A percentile compares a stretch with the other conserved stretches of the same genome.
Conservation (phyloP, 2,888 invertebrate species). For the Pseudolycoriella hygida region DNA sequence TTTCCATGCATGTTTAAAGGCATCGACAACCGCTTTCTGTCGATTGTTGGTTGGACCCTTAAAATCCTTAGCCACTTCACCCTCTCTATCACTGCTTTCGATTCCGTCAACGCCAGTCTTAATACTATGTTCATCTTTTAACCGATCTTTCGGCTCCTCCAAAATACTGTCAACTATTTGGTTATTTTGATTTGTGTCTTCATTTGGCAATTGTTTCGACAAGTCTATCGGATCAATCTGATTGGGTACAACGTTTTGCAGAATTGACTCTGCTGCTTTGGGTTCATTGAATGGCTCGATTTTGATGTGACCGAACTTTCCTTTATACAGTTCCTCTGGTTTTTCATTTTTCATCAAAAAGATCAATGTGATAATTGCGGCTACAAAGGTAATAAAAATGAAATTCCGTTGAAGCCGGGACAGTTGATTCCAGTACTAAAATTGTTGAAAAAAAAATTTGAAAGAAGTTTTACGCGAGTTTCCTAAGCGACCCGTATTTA, state of each 20-base stretch:
- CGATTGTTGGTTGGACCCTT: conserved; percentile 60
- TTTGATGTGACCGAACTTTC: conserved; percentile 11
- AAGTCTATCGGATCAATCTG: not conserved
- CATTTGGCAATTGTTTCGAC: not conserved
- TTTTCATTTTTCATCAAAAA: conserved; percentile 36
- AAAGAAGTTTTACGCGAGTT: too few relatives aligned
- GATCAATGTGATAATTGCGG: conserved; percentile 38
- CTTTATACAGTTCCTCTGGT: conserved; percentile 14
- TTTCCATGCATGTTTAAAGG: conserved; percentile 86
- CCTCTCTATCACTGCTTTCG: too few relatives aligned
- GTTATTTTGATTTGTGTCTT: not conserved
- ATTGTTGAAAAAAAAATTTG: not conserved
- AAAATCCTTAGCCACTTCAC: conserved; percentile 20
- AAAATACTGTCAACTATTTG: not conserved
- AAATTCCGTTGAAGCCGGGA: conserved; percentile 68
- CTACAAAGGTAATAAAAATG: conserved; percentile 41
- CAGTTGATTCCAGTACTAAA: conserved; percentile 72
- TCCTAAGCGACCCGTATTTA: too few relatives aligned
- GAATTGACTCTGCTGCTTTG: too few relatives aligned
- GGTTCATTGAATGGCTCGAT: conserved; percentile 14
- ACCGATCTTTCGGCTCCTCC: conserved; percentile 2
- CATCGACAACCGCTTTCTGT: conserved; percentile 71
- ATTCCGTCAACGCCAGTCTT: conserved; percentile 20
- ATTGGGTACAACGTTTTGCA: not conserved
- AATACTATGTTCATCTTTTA: conserved; percentile 11